phyloP scores from a whole-genome alignment of 2,113 vertebrate genomes.

The Poeciliopsis retropinna region DNA sequence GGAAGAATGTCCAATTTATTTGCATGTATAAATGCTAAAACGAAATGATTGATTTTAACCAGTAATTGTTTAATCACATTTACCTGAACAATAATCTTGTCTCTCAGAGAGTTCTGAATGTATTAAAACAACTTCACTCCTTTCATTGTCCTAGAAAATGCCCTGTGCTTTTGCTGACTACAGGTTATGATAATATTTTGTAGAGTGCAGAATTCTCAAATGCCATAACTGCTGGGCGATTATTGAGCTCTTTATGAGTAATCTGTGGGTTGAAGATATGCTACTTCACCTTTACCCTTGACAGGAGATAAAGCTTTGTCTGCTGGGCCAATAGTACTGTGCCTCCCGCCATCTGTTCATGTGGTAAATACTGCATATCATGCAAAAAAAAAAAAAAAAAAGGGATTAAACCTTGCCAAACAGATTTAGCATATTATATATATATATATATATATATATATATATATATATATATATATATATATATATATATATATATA shows the following conservation, averaged over 20 bases:
- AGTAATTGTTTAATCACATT: neutral
- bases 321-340: constrained; percentile 26
- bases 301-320: constrained; percentile 33
- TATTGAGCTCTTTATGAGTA: constrained; percentile 42
- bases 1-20: neutral
- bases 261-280: constrained; percentile 34
- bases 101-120: neutral
- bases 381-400: neutral
- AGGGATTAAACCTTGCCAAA: constrained; percentile 4
- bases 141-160: constrained; percentile 9
- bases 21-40: neutral
- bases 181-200: constrained; percentile 55
- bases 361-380: constrained; percentile 15
- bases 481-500: constrained; percentile 37
- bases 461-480: constrained; percentile 40
- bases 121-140: constrained; percentile 16
- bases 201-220: constrained; percentile 56
- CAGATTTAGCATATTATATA: too few species aligned
- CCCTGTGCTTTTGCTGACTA: constrained; percentile 52
- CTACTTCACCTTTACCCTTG: constrained; percentile 51
- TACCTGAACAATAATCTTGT: neutral
- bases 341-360: constrained; percentile 32
- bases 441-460: constrained; percentile 44
- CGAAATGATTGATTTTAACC: neutral
- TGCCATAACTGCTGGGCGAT: constrained; percentile 37